Percentiles rank a stretch among this genome's conserved stretches.
Conservation (phyloP, 2,797 vertebrate genomes). For the Rhodeus uyekii region DNA sequence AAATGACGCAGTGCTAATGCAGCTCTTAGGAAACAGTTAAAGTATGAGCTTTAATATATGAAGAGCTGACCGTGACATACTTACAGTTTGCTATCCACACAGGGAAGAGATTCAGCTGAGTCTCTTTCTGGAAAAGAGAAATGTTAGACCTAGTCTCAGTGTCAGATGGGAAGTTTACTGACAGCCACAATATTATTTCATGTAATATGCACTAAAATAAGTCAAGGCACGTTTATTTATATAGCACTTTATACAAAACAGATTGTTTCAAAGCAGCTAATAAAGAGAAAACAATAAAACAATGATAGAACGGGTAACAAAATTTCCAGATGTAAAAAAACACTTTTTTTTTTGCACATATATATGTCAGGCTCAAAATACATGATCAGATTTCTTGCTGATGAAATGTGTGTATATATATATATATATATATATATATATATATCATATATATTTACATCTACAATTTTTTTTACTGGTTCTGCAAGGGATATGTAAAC, state of each 20-base stretch:
- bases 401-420: too few relatives aligned
- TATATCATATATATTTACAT: too few relatives aligned
- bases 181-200: background rate
- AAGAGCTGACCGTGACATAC: slow-evolving; percentile 8
- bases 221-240: background rate
- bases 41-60: background rate
- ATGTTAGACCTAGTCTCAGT: background rate
- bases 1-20: slow-evolving; percentile 6
- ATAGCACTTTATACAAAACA: background rate
- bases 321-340: too few relatives aligned
- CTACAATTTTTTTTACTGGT: too few relatives aligned
- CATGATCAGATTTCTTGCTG: slow-evolving; percentile 42
- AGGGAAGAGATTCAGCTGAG: slow-evolving; percentile 16
- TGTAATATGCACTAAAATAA: background rate
- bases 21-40: background rate
- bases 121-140: slow-evolving; percentile 9
- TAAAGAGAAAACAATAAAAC: too few relatives aligned
- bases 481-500: too few relatives aligned
- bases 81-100: slow-evolving; percentile 10
- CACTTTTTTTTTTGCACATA: too few relatives aligned
- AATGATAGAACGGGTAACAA: too few relatives aligned
- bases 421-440: too few relatives aligned
- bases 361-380: slow-evolving; percentile 42
- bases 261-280: background rate
- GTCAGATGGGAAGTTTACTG: background rate